Conservation (phyloP, 53 echinoderm and acorn worm genomes). For the Paelopatides confundens region DNA sequence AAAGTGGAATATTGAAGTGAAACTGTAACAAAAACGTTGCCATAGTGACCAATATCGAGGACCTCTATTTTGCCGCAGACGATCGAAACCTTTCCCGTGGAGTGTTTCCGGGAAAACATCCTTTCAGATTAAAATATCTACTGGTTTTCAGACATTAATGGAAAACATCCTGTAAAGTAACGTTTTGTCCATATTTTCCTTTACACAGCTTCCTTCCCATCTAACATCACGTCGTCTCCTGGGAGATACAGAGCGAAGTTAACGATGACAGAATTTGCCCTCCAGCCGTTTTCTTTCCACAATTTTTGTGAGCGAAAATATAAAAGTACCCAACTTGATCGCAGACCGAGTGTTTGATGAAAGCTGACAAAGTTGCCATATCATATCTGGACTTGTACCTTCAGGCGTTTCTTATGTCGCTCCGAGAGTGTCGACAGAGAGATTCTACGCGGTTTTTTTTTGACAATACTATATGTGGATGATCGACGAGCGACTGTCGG, state of each 20-base stretch:
- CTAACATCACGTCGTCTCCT: conserved; percentile 14
- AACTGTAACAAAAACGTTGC: background rate
- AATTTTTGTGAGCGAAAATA: conserved; percentile 12
- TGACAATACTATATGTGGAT: background rate
- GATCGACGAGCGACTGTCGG: conserved; percentile 19
- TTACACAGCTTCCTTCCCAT: conserved; percentile 4
- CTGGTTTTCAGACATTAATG: conserved; percentile 26
- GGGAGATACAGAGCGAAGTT: conserved; percentile 41
- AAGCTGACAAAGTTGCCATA: conserved; percentile 45
- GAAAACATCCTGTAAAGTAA: conserved; percentile 50
- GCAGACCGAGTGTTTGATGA: conserved; percentile 42
- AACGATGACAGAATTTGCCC: conserved; percentile 52
- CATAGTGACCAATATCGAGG: background rate
- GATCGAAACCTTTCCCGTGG: conserved; percentile 13
- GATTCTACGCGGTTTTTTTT: background rate
- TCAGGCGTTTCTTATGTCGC: conserved; percentile 43
- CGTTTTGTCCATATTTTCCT: conserved; percentile 38
- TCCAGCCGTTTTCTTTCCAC: conserved; percentile 47
- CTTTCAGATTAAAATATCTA: conserved; percentile 6
- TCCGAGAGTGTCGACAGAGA: conserved; percentile 2
- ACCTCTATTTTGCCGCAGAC: background rate
- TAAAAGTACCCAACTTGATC: conserved; percentile 18
- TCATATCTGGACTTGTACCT: conserved; percentile 43
- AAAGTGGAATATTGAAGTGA: background rate
- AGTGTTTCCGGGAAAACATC: conserved; percentile 48